Evolutionary conservation across 2,113 vertebrate genomes (phyloP).

Genomic region (Melanocharis versteri): DNA sequence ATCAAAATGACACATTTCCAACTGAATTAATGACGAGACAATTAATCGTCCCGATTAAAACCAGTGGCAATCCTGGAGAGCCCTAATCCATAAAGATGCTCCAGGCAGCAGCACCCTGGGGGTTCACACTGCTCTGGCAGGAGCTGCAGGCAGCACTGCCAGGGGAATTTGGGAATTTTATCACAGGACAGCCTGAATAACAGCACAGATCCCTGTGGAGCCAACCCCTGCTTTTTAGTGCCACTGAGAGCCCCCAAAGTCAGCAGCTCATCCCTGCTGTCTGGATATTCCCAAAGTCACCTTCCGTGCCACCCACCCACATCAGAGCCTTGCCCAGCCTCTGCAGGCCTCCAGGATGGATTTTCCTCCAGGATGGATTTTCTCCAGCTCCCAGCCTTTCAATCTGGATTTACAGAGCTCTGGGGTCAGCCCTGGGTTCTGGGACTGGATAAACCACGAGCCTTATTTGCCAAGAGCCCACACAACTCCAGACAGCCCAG

Average conservation of each 20-base stretch:
- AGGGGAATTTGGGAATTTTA: not conserved
- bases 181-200: not conserved
- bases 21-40: not conserved
- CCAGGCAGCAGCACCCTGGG: not conserved
- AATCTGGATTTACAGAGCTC: not conserved
- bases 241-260: not conserved
- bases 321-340: not conserved
- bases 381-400: not conserved
- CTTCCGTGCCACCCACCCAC: not conserved
- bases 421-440: not conserved
- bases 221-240: not conserved
- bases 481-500: not conserved
- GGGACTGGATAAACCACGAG: not conserved
- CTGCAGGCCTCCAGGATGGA: not conserved
- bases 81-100: not conserved
- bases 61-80: not conserved
- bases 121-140: not conserved
- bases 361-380: not conserved
- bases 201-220: not conserved
- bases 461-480: not conserved
- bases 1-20: not conserved
- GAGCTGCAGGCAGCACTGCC: not conserved
- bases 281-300: not conserved
- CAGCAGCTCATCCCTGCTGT: not conserved
- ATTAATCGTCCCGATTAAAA: not conserved